Conservation (phyloP, 92 coral and sea anemone species). For the Chrysogorgia sp. region DNA sequence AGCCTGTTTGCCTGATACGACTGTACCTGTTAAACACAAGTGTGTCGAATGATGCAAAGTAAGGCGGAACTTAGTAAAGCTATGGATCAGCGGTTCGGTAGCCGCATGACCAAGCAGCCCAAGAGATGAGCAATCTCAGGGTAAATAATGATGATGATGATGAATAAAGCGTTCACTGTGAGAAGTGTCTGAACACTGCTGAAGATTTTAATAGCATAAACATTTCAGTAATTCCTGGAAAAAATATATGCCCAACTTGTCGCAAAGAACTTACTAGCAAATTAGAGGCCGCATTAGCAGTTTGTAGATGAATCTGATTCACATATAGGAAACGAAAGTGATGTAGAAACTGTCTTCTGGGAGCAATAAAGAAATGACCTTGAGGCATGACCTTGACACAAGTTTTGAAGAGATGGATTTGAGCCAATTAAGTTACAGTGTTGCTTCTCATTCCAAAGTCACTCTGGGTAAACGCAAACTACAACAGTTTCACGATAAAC, state of each 20-base stretch:
- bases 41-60: no score
- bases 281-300: not conserved
- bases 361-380: not conserved
- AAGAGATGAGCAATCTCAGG: no score
- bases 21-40: no score
- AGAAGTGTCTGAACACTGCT: slow-evolving; percentile 31
- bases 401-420: slow-evolving; percentile 25
- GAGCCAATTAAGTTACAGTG: no score
- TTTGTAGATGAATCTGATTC: slow-evolving; percentile 3
- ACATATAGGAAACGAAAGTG: slow-evolving; percentile 20
- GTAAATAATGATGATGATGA: no score
- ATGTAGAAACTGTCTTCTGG: not conserved
- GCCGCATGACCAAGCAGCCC: no score
- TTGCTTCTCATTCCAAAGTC: slow-evolving; percentile 17
- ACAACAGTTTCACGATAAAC: slow-evolving; percentile 2
- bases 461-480: slow-evolving; percentile 16
- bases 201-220: slow-evolving; percentile 31
- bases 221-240: slow-evolving; percentile 45
- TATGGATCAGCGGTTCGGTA: no score
- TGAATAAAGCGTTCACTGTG: slow-evolving; percentile 33
- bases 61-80: no score
- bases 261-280: slow-evolving; percentile 24
- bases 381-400: slow-evolving; percentile 11
- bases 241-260: slow-evolving; percentile 40
- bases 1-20: no score